These are phyloP conservation scores for Mesoclemmys tuberculata DNA, from an alignment of 2,113 vertebrate genomes.

Conservation along the genomic window DNA sequence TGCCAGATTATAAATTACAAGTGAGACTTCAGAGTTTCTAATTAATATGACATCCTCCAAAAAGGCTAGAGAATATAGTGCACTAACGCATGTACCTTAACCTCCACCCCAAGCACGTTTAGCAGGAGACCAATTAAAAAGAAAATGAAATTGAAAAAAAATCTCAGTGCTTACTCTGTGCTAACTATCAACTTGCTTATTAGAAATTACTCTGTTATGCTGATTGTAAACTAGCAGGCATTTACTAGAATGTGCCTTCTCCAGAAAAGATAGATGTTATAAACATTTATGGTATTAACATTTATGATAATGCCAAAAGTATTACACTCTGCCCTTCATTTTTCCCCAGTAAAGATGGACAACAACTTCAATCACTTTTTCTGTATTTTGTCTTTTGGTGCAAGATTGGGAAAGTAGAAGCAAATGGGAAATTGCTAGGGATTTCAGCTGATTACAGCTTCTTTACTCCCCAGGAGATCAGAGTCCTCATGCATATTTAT, in stretches of 20 bases:
- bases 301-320: neutral
- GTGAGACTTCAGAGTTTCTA: conserved; percentile 45
- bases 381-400: neutral
- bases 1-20: conserved; percentile 63
- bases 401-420: neutral
- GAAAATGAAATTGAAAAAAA: neutral
- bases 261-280: neutral
- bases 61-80: neutral
- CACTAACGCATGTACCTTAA: conserved; percentile 31
- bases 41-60: conserved; percentile 56
- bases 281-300: neutral
- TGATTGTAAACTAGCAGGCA: neutral
- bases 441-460: neutral
- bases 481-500: neutral
- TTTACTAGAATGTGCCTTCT: neutral
- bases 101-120: neutral
- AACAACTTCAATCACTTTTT: neutral
- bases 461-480: neutral
- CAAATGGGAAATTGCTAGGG: neutral
- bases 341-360: rapidly evolving
- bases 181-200: neutral
- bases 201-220: neutral
- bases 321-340: neutral
- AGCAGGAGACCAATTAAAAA: conserved; percentile 40
- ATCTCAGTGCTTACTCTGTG: neutral